Percentiles rank a stretch among this genome's conserved stretches.
Conservation (phyloP, 2,797 vertebrate species). For the Galagoides demidoff region DNA sequence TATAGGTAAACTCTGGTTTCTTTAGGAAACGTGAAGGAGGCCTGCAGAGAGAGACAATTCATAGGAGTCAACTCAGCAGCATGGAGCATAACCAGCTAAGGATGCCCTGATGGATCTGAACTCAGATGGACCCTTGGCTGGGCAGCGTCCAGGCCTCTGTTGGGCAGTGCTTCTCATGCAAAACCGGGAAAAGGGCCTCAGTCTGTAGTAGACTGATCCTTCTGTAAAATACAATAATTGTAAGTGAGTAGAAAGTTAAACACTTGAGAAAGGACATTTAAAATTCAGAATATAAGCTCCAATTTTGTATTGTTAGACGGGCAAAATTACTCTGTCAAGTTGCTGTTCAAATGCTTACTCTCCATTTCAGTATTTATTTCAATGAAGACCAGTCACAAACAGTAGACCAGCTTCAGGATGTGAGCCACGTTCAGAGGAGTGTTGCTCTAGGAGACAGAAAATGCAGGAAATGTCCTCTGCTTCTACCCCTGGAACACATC, state of each 20-base stretch:
- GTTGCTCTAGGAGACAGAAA: rapidly evolving
- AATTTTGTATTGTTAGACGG: neutral
- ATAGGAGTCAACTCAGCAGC: rapidly evolving
- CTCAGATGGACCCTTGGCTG: rapidly evolving
- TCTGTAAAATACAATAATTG: neutral
- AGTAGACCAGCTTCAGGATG: rapidly evolving
- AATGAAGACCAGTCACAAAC: neutral
- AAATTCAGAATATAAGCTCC: neutral
- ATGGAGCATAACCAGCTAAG: neutral
- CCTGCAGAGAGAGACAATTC: neutral
- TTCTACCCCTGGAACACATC: neutral
- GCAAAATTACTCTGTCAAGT: neutral
- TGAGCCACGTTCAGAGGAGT: rapidly evolving
- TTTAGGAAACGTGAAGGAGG: neutral
- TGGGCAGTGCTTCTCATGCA: neutral
- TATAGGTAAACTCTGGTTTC: neutral
- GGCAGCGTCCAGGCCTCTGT: no score
- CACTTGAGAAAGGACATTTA: neutral
- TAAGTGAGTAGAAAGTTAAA: neutral
- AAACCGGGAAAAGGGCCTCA: neutral
- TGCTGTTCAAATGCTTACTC: neutral
- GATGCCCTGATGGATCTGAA: rapidly evolving
- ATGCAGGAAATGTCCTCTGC: neutral
- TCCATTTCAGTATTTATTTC: no score
- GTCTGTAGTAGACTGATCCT: neutral